A percentile compares a stretch with the other conserved stretches of the same genome.
Conservation (phyloP, 1,140 invertebrate genomes). For the Hyphantria cunea region DNA sequence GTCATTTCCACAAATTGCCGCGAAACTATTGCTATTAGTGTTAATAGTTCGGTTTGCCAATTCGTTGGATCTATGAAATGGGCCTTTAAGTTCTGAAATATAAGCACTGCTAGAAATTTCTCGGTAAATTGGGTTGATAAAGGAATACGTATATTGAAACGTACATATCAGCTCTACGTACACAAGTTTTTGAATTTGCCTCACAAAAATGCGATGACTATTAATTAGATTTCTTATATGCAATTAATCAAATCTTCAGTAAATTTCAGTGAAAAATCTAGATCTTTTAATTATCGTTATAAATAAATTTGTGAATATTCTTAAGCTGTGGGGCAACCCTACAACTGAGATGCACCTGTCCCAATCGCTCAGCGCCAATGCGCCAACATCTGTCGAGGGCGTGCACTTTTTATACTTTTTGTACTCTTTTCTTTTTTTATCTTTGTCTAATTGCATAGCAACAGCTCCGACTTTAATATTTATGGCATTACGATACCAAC, state of each 20-base stretch:
- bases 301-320: too few species aligned
- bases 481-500: conserved; percentile 40
- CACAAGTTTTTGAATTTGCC: too few species aligned
- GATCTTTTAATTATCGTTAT: too few species aligned
- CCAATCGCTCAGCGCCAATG: conserved; percentile 57
- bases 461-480: conserved; percentile 40
- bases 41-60: conserved; percentile 68
- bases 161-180: too few species aligned
- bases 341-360: conserved; percentile 61
- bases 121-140: too few species aligned
- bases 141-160: too few species aligned
- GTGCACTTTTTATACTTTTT: conserved; percentile 58
- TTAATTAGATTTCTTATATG: too few species aligned
- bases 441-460: conserved; percentile 54
- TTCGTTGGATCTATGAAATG: conserved; percentile 58
- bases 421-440: conserved; percentile 44
- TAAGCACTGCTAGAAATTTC: too few species aligned
- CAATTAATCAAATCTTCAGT: too few species aligned
- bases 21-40: conserved; percentile 68
- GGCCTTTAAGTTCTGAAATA: conserved; percentile 44
- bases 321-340: conserved; percentile 47
- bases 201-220: not conserved
- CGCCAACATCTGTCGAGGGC: conserved; percentile 68
- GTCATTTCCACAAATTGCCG: conserved; percentile 65
- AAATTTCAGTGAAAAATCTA: too few species aligned